phyloP scores from a whole-genome alignment of 2,797 vertebrate genomes.

The Hephaestus fuliginosus region DNA sequence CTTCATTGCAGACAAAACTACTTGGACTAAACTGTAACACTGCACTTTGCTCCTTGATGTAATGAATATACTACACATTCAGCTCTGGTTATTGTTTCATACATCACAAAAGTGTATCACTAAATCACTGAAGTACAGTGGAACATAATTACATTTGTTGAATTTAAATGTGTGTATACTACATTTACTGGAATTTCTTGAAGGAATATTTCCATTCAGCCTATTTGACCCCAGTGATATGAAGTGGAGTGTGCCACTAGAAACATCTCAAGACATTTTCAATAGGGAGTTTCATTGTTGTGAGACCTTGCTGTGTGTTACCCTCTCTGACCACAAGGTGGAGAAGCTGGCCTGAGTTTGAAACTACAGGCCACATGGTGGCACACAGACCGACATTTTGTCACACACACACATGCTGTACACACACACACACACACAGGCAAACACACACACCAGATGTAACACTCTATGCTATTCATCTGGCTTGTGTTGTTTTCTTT shows the following conservation, averaged over 20 bases:
- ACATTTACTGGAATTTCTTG: background rate
- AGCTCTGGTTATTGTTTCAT: conserved; percentile 7
- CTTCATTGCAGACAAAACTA: conserved; percentile 11
- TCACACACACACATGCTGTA: conserved; percentile 20
- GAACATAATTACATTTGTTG: too few relatives aligned
- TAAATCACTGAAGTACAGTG: background rate
- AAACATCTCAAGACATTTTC: background rate
- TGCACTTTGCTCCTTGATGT: background rate
- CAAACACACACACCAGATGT: background rate
- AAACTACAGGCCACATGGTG: conserved; percentile 30
- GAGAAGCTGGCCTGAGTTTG: conserved; percentile 35
- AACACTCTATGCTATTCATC: background rate
- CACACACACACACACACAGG: conserved; percentile 5
- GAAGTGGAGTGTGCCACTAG: background rate
- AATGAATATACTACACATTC: background rate
- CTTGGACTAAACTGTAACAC: background rate
- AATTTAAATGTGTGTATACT: background rate
- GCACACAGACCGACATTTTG: conserved; percentile 67
- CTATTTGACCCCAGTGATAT: background rate
- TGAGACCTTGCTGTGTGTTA: background rate
- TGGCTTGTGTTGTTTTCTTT: background rate
- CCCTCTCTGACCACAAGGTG: conserved; percentile 67
- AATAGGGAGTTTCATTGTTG: too few relatives aligned
- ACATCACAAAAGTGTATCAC: too few relatives aligned
- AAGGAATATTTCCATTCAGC: too few relatives aligned